Evolutionary conservation across 1,140 invertebrate genomes (phyloP).

Genomic region (Halictus rubicundus): DNA sequence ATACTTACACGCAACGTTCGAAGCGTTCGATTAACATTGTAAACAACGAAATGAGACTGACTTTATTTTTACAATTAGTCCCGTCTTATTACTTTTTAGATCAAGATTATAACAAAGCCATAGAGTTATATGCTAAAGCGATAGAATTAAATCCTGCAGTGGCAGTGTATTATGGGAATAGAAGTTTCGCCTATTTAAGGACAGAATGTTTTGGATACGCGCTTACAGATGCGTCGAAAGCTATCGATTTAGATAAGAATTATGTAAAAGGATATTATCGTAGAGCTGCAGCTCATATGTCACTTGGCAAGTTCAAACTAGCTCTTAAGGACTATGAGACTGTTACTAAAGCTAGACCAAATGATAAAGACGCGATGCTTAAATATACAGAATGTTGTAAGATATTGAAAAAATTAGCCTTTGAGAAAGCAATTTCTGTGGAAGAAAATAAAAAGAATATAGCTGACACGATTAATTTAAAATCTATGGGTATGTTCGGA

Average conservation of each 20-base stretch:
- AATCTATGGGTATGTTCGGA: slow-evolving; percentile 88
- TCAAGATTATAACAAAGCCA: slow-evolving; percentile 93
- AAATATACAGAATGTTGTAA: slow-evolving; percentile 98
- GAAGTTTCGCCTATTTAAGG: slow-evolving; percentile 96
- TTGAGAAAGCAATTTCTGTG: slow-evolving; percentile 98
- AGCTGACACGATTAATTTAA: slow-evolving; percentile 92
- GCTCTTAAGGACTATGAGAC: slow-evolving; percentile 98
- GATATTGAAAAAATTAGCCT: slow-evolving; percentile 96
- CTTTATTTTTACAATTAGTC: background rate
- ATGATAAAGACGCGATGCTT: slow-evolving; percentile 95
- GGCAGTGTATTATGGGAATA: slow-evolving; percentile 95
- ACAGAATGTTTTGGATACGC: slow-evolving; percentile 97
- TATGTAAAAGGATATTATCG: slow-evolving; percentile 98
- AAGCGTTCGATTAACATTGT: slow-evolving; percentile 6
- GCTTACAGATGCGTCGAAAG: slow-evolving; percentile 93
- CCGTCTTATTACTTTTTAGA: slow-evolving; percentile 81
- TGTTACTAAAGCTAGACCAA: slow-evolving; percentile 94
- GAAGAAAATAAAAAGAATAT: slow-evolving; percentile 94
- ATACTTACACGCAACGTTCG: background rate
- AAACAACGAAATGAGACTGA: slow-evolving; percentile 1
- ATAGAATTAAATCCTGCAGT: slow-evolving; percentile 92
- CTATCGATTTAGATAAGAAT: slow-evolving; percentile 92
- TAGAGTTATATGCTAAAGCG: slow-evolving; percentile 94
- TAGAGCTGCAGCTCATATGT: slow-evolving; percentile 97
- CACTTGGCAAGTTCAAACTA: slow-evolving; percentile 97